These are phyloP conservation scores for Lophura nycthemera DNA, from an alignment of 2,113 vertebrate species.

Conservation along the genomic window DNA sequence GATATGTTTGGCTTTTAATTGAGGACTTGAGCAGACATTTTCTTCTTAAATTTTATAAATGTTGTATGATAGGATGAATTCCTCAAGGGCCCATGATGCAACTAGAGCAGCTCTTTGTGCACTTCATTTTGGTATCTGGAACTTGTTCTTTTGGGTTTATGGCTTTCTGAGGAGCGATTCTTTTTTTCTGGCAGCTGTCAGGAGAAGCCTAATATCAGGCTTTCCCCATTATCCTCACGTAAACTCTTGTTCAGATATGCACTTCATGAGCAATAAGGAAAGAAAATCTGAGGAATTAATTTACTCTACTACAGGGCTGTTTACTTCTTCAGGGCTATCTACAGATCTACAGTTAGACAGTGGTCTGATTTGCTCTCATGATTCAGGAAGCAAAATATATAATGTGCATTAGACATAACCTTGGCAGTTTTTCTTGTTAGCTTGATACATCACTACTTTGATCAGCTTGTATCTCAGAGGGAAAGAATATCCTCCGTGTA, in stretches of 20 bases:
- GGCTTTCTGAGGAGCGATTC: fast-evolving
- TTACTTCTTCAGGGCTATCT: background rate
- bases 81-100: background rate
- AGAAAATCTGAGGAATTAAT: background rate
- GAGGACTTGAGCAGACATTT: background rate
- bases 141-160: background rate
- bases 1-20: background rate
- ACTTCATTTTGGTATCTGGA: fast-evolving
- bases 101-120: background rate
- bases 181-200: background rate
- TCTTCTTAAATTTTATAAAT: background rate
- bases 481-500: background rate
- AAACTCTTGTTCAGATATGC: background rate
- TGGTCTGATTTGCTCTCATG: background rate
- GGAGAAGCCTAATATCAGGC: background rate
- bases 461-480: background rate
- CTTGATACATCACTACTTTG: background rate
- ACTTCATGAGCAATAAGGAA: background rate
- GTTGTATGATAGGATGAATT: background rate
- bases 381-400: background rate
- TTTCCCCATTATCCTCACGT: background rate
- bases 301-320: background rate
- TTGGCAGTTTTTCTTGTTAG: background rate
- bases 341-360: fast-evolving
- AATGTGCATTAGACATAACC: no score